Conservation (phyloP, 2,888 invertebrate species). For the Anoplius nigerrimus region DNA sequence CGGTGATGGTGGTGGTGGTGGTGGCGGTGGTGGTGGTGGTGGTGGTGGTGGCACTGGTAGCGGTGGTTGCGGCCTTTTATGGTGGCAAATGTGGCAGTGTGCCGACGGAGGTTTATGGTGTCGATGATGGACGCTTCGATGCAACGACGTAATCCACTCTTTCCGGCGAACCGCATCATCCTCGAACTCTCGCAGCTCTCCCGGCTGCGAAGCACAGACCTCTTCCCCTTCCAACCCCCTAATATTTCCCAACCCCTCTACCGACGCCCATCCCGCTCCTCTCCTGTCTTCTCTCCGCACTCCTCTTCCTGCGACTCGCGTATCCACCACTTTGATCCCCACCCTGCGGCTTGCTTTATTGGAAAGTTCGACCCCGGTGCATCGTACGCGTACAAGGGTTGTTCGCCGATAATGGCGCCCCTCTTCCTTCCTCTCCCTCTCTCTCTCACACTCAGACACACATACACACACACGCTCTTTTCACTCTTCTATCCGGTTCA, state of each 20-base stretch:
- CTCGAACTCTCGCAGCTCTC: constrained; percentile 31
- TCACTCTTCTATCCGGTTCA: constrained; percentile 8
- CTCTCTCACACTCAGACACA: too few species aligned
- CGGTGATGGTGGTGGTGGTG: neutral
- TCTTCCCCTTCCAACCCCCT: neutral
- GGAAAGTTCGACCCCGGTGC: constrained; percentile 54
- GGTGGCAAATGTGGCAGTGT: too few species aligned
- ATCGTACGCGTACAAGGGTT: constrained; percentile 47
- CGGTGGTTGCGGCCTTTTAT: neutral
- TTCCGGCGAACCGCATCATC: constrained; percentile 42
- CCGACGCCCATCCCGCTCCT: constrained; percentile 1
- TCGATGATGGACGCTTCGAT: constrained; percentile 49
- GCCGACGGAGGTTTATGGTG: constrained; percentile 39
- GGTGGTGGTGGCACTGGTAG: neutral
- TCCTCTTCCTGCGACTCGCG: neutral
- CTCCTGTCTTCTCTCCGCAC: constrained; percentile 1
- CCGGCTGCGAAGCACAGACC: constrained; percentile 18
- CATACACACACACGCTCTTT: too few species aligned
- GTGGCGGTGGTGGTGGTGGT: neutral
- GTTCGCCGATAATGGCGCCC: constrained; percentile 45
- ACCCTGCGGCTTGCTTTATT: constrained; percentile 42
- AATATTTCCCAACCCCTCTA: constrained; percentile 32
- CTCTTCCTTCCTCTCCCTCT: constrained; percentile 22
- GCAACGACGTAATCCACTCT: constrained; percentile 55
- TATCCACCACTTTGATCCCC: constrained; percentile 10